Evolutionary conservation across 1,140 invertebrate species (phyloP), one percentile per base, ranked within the genome.

Genomic region (Drosophila grimshawi): DNA sequence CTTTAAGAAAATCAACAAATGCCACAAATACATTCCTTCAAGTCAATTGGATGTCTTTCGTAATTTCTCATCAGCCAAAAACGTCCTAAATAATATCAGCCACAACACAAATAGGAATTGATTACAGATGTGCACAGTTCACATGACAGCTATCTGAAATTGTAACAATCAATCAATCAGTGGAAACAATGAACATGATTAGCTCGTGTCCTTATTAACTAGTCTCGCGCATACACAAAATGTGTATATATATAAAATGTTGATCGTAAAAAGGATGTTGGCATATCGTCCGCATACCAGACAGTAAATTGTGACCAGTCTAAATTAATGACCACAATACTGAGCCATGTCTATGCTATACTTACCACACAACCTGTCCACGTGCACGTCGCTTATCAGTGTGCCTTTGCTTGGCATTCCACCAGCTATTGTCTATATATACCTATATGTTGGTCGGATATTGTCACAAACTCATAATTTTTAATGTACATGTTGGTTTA

Each of bases 121-220:
- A 29, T 49, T 49, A 7, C 30, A 4, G 30, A 32, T 49, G 29
- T 52, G 60, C 51, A 53, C 65, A 76, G 65, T 66, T 48, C 49
- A 48, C 49, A 68, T 55, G 33, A 27, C 35, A 63, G 35, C 48
- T 52, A 43, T 51, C 52, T 56, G 51, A 6, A 64, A 57, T 35
- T 62, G 49, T 55, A 29, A 57, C 80, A 79, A 80, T 85, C 81
- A 78, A 85, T 86, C 82, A 85, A 77, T 83, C 72, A 86, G 76
- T 76, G 71, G 59, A 85, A 83, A 81, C 78, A 78, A 86, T 85
- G 74, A 86, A 81, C 81, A 74, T 86, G 81, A 86, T 85, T 85
- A 86, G 62, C 76, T 70, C 60, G 49, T 71, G 65, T 80, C 59
- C 68, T 51, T 86, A 77, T 82, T 76, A 86, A 86, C 88, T 86